These are phyloP conservation scores for Sparus aurata DNA, from an alignment of 2,797 vertebrate species.

Conservation along the genomic window DNA sequence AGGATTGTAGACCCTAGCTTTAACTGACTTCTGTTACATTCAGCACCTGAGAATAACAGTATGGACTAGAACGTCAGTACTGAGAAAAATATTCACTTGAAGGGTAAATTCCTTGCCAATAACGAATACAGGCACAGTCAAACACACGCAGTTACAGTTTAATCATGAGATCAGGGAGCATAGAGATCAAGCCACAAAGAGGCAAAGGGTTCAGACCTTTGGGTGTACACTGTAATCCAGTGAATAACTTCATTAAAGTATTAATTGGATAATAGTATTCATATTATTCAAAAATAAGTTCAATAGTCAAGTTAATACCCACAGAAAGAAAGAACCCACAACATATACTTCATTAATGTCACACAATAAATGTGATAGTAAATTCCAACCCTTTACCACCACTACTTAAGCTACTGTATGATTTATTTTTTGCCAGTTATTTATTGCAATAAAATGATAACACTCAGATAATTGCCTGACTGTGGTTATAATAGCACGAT, in stretches of 20 bases:
- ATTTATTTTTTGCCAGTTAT: neutral
- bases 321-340: neutral
- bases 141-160: neutral
- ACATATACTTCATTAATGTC: neutral
- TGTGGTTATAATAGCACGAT: neutral
- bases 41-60: neutral
- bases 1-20: too few species aligned
- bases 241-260: neutral
- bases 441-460: neutral
- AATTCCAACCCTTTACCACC: neutral
- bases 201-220: neutral
- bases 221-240: neutral
- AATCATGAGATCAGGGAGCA: neutral
- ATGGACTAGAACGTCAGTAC: neutral
- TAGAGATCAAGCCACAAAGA: neutral
- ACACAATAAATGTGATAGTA: neutral
- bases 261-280: neutral
- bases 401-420: neutral
- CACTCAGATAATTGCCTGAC: neutral
- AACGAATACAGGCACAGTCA: neutral
- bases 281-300: neutral
- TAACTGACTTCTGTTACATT: constrained; percentile 8
- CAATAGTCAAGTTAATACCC: neutral
- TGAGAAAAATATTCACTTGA: neutral
- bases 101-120: neutral